phyloP scores from a whole-genome alignment of 1,140 invertebrate species.

The Drosophila kanapiae region DNA sequence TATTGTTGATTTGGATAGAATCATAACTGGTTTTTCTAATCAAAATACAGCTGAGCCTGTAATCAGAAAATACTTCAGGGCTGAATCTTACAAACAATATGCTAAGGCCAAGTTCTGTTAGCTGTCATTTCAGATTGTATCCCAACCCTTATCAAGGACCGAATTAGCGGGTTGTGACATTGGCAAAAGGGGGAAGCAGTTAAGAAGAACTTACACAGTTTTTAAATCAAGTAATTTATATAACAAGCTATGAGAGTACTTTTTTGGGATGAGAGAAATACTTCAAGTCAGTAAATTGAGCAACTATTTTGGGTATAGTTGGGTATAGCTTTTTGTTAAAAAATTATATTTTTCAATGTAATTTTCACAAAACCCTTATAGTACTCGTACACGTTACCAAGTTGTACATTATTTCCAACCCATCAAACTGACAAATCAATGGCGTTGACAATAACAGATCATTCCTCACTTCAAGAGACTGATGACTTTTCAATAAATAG shows the following conservation, averaged over 20 bases:
- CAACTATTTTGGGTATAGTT: no score
- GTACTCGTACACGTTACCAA: neutral
- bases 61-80: neutral
- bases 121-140: conserved; percentile 8
- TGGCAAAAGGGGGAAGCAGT: conserved; percentile 3
- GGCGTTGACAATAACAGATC: conserved; percentile 38
- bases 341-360: no score
- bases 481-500: conserved; percentile 25
- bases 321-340: no score
- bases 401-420: neutral
- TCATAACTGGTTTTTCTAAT: neutral
- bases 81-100: conserved; percentile 27
- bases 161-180: conserved; percentile 45
- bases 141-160: conserved; percentile 44
- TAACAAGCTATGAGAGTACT: neutral
- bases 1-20: conserved; percentile 10
- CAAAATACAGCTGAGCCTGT: neutral
- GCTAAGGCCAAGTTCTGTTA: conserved; percentile 21
- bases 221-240: conserved; percentile 6
- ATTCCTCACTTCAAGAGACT: conserved; percentile 25
- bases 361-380: neutral
- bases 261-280: neutral
- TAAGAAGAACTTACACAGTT: conserved; percentile 18
- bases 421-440: neutral
- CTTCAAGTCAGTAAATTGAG: neutral